A percentile compares a stretch with the other conserved stretches of the same genome.
These are phyloP conservation scores for Cheirogaleus medius DNA, from an alignment of 2,113 vertebrate genomes.

Conservation along the genomic window DNA sequence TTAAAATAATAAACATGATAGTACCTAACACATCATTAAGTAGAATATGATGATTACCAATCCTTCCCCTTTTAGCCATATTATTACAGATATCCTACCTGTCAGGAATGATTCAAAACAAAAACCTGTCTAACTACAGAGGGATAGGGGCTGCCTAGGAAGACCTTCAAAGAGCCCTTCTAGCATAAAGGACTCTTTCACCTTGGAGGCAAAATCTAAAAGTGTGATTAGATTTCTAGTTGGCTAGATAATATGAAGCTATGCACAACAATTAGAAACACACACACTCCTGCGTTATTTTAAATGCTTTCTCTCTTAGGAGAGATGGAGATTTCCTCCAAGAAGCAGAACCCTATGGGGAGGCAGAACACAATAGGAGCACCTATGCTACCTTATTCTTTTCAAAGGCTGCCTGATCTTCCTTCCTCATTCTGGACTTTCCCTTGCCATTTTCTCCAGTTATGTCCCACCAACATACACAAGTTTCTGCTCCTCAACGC, in stretches of 20 bases:
- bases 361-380: not conserved
- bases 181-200: constrained; percentile 34
- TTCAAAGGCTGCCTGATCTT: not conserved
- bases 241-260: not conserved
- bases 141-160: not conserved
- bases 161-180: not conserved
- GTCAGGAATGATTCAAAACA: constrained; percentile 41
- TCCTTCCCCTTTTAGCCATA: not conserved
- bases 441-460: constrained; percentile 8
- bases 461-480: not conserved
- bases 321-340: not conserved
- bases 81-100: constrained; percentile 10
- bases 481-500: not conserved
- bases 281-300: not conserved
- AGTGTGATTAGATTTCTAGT: constrained; percentile 47
- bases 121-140: not conserved
- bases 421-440: not conserved
- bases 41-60: constrained; percentile 38
- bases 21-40: not conserved
- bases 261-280: not conserved
- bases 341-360: not conserved
- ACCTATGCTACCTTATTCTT: not conserved
- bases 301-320: constrained; percentile 3
- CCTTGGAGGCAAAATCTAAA: constrained; percentile 16
- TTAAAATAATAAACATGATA: constrained; percentile 37